Evolutionary conservation across 2,113 vertebrate species (phyloP), one percentile per base, ranked within the genome.

Genomic region (Periophthalmodon schlosseri): DNA sequence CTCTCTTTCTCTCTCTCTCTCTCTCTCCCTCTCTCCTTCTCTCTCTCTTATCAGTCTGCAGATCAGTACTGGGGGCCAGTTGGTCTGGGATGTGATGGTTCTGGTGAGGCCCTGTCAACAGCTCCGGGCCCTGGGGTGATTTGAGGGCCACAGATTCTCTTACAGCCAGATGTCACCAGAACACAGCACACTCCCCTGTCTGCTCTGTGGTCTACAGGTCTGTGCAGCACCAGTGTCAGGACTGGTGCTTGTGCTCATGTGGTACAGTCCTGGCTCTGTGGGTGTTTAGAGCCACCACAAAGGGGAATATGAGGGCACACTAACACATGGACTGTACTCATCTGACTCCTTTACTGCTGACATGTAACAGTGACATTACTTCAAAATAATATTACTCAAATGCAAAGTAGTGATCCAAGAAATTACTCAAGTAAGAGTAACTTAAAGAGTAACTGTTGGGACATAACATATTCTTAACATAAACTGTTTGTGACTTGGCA

Each of bases 121-220:
- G 81, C 78, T 77, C 63, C 68, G 16, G 77, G 81, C 85, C 86
- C 72, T 70, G 14, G 60, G 73, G 78, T 70, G 70, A 79, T 84
- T 44, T 66, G 78, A 84, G 80, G 75, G 86, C 70, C 76, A 72
- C 81, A 89, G 84, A 92, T 93, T 91, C 70, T 86, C 85, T 94
- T 94, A 88, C 93, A 88, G 83, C 88, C 89, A 92, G 89, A 93
- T 93, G 91, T 91, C 92, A 84, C 74, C 84, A 91, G 70, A 86
- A 86, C 56, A 61, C 72, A 20, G 44, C 50, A 72, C 73, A 66
- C 70, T 36, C 79, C 28, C 24, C 24, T 63, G 28, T 63, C 60
- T 34, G 24, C 52, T 79, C 77, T 76, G 75, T 56, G 52, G 7
- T 56, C 8, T 44, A 44, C 20, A 56, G 20, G 52, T 56, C 52